Conservation (phyloP, 2,888 invertebrate species). For the Xestia xanthographa region DNA sequence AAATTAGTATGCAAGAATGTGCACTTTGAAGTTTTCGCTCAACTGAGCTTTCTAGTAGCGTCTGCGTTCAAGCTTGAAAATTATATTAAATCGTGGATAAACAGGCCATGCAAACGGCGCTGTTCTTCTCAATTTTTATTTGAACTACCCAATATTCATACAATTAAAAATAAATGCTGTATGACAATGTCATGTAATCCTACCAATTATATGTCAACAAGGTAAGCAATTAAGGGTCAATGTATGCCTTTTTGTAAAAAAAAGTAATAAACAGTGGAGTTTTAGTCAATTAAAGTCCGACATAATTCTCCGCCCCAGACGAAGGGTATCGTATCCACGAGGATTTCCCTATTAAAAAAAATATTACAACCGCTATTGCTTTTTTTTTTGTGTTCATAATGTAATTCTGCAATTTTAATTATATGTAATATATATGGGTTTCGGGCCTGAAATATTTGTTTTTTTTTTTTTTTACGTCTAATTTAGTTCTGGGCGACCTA, state of each 20-base stretch:
- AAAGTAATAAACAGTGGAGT: not conserved
- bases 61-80: not conserved
- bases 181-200: not conserved
- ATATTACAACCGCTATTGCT: not conserved
- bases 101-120: not conserved
- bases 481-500: not conserved
- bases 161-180: too few relatives aligned
- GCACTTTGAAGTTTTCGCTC: not conserved
- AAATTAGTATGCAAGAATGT: conserved; percentile 11
- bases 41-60: not conserved
- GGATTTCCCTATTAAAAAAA: not conserved
- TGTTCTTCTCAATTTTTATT: not conserved
- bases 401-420: too few relatives aligned
- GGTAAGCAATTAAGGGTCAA: not conserved
- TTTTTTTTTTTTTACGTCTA: not conserved
- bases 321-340: not conserved
- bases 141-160: not conserved
- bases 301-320: not conserved
- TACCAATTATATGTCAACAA: not conserved
- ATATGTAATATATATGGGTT: too few relatives aligned
- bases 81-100: not conserved
- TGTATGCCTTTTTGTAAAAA: not conserved
- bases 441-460: too few relatives aligned
- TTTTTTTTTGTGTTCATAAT: too few relatives aligned
- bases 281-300: not conserved